Evolutionary conservation across 2,113 vertebrate genomes (phyloP).

Genomic region (Scomber scombrus): DNA sequence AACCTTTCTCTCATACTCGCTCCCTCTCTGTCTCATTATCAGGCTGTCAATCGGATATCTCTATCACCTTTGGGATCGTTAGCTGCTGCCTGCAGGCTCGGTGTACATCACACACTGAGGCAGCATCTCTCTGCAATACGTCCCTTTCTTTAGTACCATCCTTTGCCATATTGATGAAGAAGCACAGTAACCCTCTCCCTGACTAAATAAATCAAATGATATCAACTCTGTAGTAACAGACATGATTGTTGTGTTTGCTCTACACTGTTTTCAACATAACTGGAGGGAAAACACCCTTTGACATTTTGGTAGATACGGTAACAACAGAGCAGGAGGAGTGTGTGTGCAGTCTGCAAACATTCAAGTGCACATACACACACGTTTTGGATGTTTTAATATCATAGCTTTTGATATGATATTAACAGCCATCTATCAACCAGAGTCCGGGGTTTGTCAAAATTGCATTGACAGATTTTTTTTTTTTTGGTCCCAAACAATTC

Average conservation of each 20-base stretch:
- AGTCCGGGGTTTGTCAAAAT: no score
- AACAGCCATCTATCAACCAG: background rate
- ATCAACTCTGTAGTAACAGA: constrained; percentile 17
- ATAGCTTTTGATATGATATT: background rate
- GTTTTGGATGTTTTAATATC: background rate
- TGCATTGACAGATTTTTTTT: no score
- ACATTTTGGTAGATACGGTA: constrained; percentile 25
- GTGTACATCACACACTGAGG: constrained; percentile 36
- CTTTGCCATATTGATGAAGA: constrained; percentile 26
- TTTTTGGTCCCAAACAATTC: background rate
- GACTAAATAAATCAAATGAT: constrained; percentile 28
- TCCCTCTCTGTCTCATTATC: constrained; percentile 75
- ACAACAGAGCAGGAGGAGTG: background rate
- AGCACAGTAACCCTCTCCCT: background rate
- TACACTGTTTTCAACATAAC: background rate
- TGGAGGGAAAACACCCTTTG: constrained; percentile 5
- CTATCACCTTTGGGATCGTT: constrained; percentile 73
- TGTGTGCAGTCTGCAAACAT: background rate
- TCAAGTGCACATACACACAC: background rate
- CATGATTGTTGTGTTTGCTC: constrained; percentile 11
- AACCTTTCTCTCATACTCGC: constrained; percentile 61
- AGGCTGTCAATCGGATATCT: constrained; percentile 71
- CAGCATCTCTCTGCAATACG: constrained; percentile 19
- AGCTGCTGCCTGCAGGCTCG: constrained; percentile 53
- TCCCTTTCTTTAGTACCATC: constrained; percentile 19